Percentiles rank a stretch among this genome's conserved stretches.
Evolutionary conservation across 2,888 invertebrate species (phyloP).

Genomic region (Eupithecia vulgata): DNA sequence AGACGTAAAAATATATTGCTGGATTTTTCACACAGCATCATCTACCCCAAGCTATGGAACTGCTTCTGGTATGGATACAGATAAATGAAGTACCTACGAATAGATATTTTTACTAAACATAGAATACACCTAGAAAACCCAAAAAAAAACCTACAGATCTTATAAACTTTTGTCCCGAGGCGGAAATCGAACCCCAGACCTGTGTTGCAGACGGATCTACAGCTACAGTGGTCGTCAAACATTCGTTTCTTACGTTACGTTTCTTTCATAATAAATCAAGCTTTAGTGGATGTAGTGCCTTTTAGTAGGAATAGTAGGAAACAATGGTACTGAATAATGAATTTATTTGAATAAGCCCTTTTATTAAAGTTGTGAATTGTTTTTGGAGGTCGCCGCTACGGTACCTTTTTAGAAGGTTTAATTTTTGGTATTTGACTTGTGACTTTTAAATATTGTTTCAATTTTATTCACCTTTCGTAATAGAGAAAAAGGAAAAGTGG

Average conservation of each 20-base stretch:
- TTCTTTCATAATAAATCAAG: neutral
- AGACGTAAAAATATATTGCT: neutral
- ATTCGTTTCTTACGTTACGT: too few species aligned
- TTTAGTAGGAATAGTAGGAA: conserved; percentile 34
- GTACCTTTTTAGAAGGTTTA: conserved; percentile 26
- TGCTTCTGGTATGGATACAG: too few species aligned
- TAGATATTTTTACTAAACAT: neutral
- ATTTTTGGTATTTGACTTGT: conserved; percentile 26
- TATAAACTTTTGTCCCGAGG: neutral
- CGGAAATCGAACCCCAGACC: neutral
- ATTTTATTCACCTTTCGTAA: conserved; percentile 17
- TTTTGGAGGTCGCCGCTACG: conserved; percentile 17
- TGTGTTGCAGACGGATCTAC: neutral
- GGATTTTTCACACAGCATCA: neutral
- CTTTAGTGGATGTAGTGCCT: conserved; percentile 13
- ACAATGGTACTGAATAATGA: conserved; percentile 34
- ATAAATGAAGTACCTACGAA: neutral
- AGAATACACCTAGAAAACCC: neutral
- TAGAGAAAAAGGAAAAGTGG: neutral
- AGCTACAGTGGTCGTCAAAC: neutral
- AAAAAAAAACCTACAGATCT: too few species aligned
- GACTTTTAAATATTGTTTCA: conserved; percentile 28
- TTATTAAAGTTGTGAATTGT: conserved; percentile 29
- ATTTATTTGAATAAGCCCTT: conserved; percentile 33
- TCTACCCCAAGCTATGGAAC: neutral